Percentiles rank a stretch among this genome's conserved stretches.
Conservation (phyloP, 2,113 vertebrate species). For the Atractosteus spatula region DNA sequence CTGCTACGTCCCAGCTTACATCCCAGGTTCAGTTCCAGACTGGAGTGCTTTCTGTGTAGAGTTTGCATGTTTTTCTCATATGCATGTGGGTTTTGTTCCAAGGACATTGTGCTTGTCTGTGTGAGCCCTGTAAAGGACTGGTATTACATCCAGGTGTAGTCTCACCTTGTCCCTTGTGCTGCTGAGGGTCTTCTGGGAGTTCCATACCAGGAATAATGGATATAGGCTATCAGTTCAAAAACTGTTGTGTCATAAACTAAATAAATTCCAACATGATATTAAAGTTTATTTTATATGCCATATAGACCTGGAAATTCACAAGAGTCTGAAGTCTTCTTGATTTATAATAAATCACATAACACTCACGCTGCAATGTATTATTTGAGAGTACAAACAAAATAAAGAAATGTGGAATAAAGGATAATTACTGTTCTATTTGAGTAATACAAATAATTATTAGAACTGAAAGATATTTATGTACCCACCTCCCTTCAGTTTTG, state of each 20-base stretch:
- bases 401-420: too few species aligned
- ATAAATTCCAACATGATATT: constrained; percentile 55
- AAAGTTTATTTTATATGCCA: constrained; percentile 57
- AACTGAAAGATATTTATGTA: constrained; percentile 44
- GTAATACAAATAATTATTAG: too few species aligned
- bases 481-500: constrained; percentile 1
- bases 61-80: background rate
- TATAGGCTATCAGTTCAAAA: constrained; percentile 54
- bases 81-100: background rate
- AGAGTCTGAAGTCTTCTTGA: constrained; percentile 57
- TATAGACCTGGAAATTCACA: constrained; percentile 40
- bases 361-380: constrained; percentile 65
- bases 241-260: constrained; percentile 43
- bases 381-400: too few species aligned
- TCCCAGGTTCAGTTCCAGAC: background rate
- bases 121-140: too few species aligned
- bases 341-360: constrained; percentile 58
- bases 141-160: constrained; percentile 1
- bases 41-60: too few species aligned
- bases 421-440: constrained; percentile 40
- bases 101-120: too few species aligned
- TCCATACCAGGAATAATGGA: constrained; percentile 26
- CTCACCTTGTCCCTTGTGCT: background rate
- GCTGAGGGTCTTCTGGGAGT: constrained; percentile 3
- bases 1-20: background rate